These are phyloP conservation scores for Acromyrmex charruanus DNA, from an alignment of 1,140 invertebrate genomes.

Conservation along the genomic window DNA sequence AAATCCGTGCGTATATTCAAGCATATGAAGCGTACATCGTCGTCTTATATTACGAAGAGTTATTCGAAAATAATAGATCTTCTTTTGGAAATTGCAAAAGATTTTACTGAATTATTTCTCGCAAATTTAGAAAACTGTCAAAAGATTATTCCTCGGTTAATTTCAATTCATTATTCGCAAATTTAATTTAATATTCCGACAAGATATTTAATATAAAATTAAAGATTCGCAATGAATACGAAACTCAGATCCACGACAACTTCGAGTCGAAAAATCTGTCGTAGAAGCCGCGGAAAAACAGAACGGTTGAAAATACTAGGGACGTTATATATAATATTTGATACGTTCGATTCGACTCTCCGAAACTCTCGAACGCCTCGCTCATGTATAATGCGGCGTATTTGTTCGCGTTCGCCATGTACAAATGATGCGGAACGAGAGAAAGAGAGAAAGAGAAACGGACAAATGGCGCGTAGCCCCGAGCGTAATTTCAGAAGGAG, in stretches of 20 bases:
- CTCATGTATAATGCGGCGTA: constrained; percentile 45
- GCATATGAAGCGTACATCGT: neutral
- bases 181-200: neutral
- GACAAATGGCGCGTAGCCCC: constrained; percentile 74
- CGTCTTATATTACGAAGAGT: neutral
- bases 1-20: neutral
- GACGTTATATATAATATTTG: constrained; percentile 2
- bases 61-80: neutral
- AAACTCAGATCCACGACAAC: neutral
- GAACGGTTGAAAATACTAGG: constrained; percentile 6
- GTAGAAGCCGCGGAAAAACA: neutral
- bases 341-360: constrained; percentile 19
- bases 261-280: neutral
- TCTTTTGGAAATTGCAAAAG: neutral
- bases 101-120: neutral
- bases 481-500: constrained; percentile 47
- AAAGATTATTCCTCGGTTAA: neutral
- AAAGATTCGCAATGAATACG: neutral
- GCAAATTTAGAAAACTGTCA: neutral
- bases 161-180: neutral
- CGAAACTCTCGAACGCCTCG: constrained; percentile 26
- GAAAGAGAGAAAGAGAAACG: constrained; percentile 67
- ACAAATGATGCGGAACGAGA: constrained; percentile 50
- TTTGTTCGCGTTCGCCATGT: constrained; percentile 34
- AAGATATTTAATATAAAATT: neutral